Conservation (phyloP, 2,113 vertebrate species). For the Puntigrus tetrazona region DNA sequence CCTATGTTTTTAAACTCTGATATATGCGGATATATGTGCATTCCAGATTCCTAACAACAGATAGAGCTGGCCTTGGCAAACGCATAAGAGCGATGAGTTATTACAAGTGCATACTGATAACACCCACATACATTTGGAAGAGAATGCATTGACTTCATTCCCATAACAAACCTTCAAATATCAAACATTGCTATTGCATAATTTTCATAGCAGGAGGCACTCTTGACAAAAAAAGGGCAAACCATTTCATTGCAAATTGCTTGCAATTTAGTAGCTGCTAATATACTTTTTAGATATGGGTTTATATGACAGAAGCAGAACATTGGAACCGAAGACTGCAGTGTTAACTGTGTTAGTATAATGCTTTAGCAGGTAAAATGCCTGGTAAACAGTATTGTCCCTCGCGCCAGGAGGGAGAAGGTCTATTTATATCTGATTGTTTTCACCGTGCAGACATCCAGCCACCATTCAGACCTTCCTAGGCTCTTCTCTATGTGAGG, state of each 20-base stretch:
- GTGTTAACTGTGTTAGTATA: background rate
- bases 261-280: background rate
- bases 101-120: background rate
- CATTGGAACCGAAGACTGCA: no score
- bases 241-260: background rate
- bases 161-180: constrained; percentile 12
- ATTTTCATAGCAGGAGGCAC: background rate
- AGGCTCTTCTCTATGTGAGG: constrained; percentile 22
- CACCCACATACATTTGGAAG: background rate
- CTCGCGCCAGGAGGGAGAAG: constrained; percentile 10
- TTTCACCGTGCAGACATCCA: constrained; percentile 54
- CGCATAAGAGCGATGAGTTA: background rate
- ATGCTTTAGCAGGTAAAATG: constrained; percentile 32
- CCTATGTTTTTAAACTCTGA: background rate
- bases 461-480: constrained; percentile 49
- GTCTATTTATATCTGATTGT: constrained; percentile 72
- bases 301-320: background rate
- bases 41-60: background rate
- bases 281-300: background rate
- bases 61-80: background rate
- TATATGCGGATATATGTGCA: background rate
- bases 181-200: background rate
- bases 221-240: background rate
- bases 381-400: constrained; percentile 32
- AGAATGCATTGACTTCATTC: background rate